These are phyloP conservation scores for Bombus huntii DNA, from an alignment of 1,140 invertebrate genomes.

Conservation along the genomic window DNA sequence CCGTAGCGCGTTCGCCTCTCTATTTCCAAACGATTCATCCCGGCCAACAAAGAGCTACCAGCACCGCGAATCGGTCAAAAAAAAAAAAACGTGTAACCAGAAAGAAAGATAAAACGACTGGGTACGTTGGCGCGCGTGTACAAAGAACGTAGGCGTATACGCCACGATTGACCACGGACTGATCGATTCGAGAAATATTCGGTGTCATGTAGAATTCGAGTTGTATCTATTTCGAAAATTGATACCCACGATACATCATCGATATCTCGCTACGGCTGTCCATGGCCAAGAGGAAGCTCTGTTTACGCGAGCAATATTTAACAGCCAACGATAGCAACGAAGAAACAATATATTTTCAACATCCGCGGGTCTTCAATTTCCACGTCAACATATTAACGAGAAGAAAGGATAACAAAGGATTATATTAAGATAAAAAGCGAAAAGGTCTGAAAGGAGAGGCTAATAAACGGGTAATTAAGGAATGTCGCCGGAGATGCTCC, in stretches of 20 bases:
- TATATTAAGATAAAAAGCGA: background rate
- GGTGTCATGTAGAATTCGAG: background rate
- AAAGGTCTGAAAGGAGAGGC: background rate
- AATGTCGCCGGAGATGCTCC: slow-evolving; percentile 13
- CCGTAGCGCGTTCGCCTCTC: background rate
- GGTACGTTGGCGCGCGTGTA: too few relatives aligned
- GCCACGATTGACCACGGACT: background rate
- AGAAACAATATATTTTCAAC: background rate
- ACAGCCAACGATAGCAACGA: background rate
- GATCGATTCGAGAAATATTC: slow-evolving; percentile 28
- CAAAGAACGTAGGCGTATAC: too few relatives aligned
- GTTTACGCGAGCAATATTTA: background rate
- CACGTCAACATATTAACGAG: background rate
- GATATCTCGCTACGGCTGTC: background rate
- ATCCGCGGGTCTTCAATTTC: background rate
- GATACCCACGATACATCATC: background rate
- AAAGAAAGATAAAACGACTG: background rate
- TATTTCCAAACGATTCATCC: background rate
- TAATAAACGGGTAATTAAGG: slow-evolving; percentile 61
- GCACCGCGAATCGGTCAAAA: background rate
- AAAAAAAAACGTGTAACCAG: slow-evolving; percentile 25
- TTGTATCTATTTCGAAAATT: background rate
- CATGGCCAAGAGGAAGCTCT: background rate
- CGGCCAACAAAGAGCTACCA: slow-evolving; percentile 3
- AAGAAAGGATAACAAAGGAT: background rate